Percentiles rank a stretch among this genome's conserved stretches.
Evolutionary conservation across 2,113 vertebrate species (phyloP).

Genomic region (Chrysochloris asiatica): DNA sequence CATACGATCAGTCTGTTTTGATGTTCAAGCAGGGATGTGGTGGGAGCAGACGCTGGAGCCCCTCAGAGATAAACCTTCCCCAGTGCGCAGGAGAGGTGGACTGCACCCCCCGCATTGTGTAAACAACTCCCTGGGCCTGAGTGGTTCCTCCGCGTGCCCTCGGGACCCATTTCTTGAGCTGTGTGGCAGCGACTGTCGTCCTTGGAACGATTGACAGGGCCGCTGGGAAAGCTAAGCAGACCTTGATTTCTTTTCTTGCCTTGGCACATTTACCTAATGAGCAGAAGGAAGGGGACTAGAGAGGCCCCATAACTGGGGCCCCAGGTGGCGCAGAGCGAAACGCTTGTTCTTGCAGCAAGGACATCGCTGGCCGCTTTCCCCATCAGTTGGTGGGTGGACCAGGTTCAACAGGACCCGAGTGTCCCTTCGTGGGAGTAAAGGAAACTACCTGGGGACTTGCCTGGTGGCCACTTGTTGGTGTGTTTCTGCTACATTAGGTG

Average conservation of each 20-base stretch:
- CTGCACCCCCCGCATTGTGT: neutral
- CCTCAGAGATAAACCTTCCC: slow-evolving; percentile 34
- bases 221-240: slow-evolving; percentile 61
- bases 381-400: neutral
- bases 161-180: slow-evolving; percentile 26
- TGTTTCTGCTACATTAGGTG: too few relatives aligned
- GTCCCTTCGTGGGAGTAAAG: neutral
- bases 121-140: neutral
- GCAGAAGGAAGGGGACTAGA: neutral
- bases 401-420: neutral
- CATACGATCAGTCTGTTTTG: slow-evolving; percentile 33
- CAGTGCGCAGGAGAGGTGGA: neutral
- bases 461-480: too few relatives aligned
- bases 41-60: neutral
- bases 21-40: slow-evolving; percentile 19
- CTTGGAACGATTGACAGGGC: slow-evolving; percentile 39
- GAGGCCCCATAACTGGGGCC: neutral
- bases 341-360: neutral
- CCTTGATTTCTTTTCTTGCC: slow-evolving; percentile 52
- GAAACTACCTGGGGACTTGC: neutral
- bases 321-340: neutral
- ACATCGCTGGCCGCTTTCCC: neutral
- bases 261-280: slow-evolving; percentile 57
- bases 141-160: neutral
- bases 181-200: slow-evolving; percentile 56